Percentiles rank a stretch among this genome's conserved stretches.
These are phyloP conservation scores for Aurelia aurita complex sp. Pacific DNA, from an alignment of 30 jellyfish, hydroid and myxozoan genomes.

Conservation along the genomic window DNA sequence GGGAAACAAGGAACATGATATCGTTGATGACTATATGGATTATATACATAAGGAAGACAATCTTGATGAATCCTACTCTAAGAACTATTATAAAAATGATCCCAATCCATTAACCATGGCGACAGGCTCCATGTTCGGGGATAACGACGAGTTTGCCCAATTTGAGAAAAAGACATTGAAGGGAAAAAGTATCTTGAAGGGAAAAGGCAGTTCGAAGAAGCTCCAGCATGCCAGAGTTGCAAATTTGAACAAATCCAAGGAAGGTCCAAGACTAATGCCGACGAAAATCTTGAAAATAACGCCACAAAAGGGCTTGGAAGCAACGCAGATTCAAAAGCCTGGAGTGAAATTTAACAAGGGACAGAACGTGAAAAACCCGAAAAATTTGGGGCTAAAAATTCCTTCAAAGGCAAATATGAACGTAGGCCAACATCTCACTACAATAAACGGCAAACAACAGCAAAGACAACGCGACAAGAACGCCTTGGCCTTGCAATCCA, in stretches of 20 bases:
- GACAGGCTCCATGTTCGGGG: slow-evolving; percentile 4
- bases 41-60: slow-evolving; percentile 56
- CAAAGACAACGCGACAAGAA: no score
- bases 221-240: not conserved
- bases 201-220: not conserved
- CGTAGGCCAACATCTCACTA: no score
- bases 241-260: not conserved
- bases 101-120: slow-evolving; percentile 5
- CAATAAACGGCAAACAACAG: no score
- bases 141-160: slow-evolving; percentile 7
- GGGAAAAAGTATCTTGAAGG: slow-evolving; percentile 7
- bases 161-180: slow-evolving; percentile 41
- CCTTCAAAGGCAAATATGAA: no score
- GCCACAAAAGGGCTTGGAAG: not conserved
- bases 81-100: slow-evolving; percentile 40
- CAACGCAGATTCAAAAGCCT: not conserved
- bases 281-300: not conserved
- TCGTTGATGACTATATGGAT: slow-evolving; percentile 40
- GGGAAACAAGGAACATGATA: slow-evolving; percentile 10
- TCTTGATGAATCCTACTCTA: slow-evolving; percentile 37
- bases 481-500: no score
- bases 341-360: not conserved
- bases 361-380: no score
- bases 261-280: no score
- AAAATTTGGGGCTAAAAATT: no score